Evolutionary conservation across 2,113 vertebrate species (phyloP).

Genomic region (Xenopus laevis): DNA sequence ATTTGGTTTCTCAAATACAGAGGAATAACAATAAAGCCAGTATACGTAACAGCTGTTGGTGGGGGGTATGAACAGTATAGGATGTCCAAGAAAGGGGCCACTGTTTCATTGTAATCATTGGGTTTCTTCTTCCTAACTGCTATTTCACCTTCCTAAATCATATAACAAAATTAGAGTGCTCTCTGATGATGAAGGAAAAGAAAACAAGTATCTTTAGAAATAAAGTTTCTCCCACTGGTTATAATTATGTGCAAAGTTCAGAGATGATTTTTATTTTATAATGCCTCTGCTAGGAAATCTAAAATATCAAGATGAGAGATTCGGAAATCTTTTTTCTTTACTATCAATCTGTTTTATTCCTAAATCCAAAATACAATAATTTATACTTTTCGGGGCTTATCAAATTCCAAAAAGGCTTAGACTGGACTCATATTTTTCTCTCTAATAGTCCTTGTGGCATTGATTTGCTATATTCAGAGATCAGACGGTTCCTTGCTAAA

Average conservation of each 20-base stretch:
- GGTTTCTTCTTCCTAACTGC: background rate
- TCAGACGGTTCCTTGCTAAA: background rate
- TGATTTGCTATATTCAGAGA: background rate
- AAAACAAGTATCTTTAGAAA: no score
- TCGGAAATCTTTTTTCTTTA: constrained; percentile 15
- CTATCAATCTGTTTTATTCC: constrained; percentile 26
- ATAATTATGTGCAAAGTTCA: constrained; percentile 32
- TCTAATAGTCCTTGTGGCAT: background rate
- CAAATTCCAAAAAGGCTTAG: constrained; percentile 14
- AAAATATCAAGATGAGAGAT: constrained; percentile 30
- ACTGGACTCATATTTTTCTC: constrained; percentile 3
- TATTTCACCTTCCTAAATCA: constrained; percentile 3
- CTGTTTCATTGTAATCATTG: no score
- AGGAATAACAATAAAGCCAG: no score
- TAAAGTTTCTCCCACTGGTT: constrained; percentile 10
- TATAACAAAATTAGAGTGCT: no score
- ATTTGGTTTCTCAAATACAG: no score
- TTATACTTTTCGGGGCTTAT: constrained; percentile 21
- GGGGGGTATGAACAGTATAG: no score
- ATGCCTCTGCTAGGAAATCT: constrained; percentile 15
- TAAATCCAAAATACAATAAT: constrained; percentile 33
- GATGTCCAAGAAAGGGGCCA: no score
- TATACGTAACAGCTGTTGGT: no score
- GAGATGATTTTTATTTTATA: constrained; percentile 32
- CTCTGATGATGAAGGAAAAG: no score